These are phyloP conservation scores for Conchocele bisecta DNA, from an alignment of 2,888 invertebrate genomes.

Conservation along the genomic window DNA sequence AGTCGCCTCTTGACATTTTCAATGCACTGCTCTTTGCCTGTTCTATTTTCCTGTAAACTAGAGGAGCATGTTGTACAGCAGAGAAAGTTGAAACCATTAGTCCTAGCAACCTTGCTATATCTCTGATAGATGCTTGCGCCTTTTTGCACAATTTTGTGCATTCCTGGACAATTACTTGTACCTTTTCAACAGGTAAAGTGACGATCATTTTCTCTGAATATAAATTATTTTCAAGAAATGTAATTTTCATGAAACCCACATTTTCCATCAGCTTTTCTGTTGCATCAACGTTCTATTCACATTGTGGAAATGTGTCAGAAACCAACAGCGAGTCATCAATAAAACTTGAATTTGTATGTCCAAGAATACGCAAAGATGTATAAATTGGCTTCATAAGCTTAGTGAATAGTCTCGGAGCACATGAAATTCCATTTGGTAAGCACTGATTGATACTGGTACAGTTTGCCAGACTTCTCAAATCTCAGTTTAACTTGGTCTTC, in stretches of 20 bases:
- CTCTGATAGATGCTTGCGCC: conserved; percentile 11
- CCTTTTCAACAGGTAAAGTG: conserved; percentile 26
- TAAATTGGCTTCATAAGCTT: conserved; percentile 58
- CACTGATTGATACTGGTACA: conserved; percentile 36
- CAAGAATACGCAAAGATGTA: conserved; percentile 33
- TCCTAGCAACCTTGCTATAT: conserved; percentile 9
- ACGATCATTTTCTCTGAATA: conserved; percentile 46
- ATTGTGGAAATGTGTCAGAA: conserved; percentile 24
- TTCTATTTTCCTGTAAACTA: conserved; percentile 1
- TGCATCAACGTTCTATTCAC: conserved; percentile 31
- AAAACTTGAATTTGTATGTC: conserved; percentile 43
- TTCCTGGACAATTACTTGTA: not conserved
- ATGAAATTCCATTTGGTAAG: conserved; percentile 51
- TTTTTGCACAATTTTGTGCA: conserved; percentile 1
- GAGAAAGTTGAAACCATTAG: conserved; percentile 7
- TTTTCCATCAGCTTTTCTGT: conserved; percentile 19
- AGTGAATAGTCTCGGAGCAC: conserved; percentile 55
- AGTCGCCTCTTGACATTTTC: conserved; percentile 1
- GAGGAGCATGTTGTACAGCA: conserved; percentile 16
- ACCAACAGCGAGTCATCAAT: conserved; percentile 55
- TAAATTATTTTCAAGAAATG: conserved; percentile 39
- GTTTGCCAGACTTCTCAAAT: conserved; percentile 29
- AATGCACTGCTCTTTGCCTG: not conserved
- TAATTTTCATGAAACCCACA: conserved; percentile 40
- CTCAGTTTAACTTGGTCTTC: conserved; percentile 31